Evolutionary conservation across 1,140 invertebrate species (phyloP).

Genomic region (Neoseiulus cucumeris): DNA sequence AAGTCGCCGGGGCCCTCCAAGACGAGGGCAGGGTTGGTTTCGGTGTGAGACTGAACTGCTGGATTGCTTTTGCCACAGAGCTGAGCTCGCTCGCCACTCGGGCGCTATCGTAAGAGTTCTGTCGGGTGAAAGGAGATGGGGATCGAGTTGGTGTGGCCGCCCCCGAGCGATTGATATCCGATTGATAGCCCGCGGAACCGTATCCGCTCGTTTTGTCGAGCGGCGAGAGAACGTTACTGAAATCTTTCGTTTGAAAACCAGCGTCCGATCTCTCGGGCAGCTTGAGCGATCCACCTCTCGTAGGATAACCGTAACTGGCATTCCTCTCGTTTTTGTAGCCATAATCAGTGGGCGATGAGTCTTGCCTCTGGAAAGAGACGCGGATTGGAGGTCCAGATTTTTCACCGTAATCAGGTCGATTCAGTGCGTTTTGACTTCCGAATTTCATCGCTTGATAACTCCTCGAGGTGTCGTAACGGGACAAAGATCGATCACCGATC

Average conservation of each 20-base stretch:
- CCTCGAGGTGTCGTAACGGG: neutral
- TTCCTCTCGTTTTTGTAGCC: neutral
- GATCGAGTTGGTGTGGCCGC: neutral
- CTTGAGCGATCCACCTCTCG: neutral
- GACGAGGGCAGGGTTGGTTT: neutral
- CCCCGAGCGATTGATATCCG: neutral
- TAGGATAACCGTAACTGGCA: neutral
- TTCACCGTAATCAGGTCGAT: neutral
- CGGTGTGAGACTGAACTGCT: neutral
- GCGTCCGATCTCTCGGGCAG: neutral
- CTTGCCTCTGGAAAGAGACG: neutral
- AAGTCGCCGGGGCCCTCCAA: neutral
- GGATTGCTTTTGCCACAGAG: neutral
- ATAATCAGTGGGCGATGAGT: neutral
- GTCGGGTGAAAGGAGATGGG: neutral
- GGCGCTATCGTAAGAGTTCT: neutral
- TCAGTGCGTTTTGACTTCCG: neutral
- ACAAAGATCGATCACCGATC: neutral
- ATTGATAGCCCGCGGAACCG: neutral
- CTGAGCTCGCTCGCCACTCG: neutral
- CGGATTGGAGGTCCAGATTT: neutral
- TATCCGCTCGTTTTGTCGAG: neutral
- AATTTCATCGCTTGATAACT: neutral
- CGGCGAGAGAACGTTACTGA: neutral
- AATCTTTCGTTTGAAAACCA: neutral